Conservation (phyloP, 2,888 invertebrate species). For the Aleiodes leptofemur region DNA sequence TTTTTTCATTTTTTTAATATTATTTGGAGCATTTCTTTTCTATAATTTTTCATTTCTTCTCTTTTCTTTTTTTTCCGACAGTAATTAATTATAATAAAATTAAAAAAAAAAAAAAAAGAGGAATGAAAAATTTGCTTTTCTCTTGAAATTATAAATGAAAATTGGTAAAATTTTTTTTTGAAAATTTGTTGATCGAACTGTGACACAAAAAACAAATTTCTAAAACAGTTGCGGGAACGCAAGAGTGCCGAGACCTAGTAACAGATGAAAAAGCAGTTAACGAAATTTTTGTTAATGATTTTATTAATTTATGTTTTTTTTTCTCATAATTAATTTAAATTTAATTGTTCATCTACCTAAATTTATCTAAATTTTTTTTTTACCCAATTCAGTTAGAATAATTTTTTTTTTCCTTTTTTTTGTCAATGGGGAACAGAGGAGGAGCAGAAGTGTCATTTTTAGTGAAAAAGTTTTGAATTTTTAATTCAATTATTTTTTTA, state of each 20-base stretch:
- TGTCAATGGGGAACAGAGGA: neutral
- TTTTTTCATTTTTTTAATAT: conserved; percentile 36
- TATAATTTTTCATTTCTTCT: conserved; percentile 27
- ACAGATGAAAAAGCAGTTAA: conserved; percentile 45
- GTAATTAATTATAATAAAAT: too few species aligned
- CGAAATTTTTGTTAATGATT: neutral
- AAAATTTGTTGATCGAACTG: conserved; percentile 25
- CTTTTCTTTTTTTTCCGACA: conserved; percentile 38
- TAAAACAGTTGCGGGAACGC: conserved; percentile 73
- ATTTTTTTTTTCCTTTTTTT: neutral
- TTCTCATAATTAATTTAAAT: conserved; percentile 21
- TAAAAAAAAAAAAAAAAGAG: conserved; percentile 41
- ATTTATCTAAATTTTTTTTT: neutral
- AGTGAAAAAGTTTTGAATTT: too few species aligned
- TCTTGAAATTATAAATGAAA: neutral
- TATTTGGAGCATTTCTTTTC: conserved; percentile 40
- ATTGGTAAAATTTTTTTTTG: conserved; percentile 12
- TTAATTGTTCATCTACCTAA: conserved; percentile 21
- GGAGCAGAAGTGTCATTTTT: too few species aligned
- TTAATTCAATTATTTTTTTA: neutral
- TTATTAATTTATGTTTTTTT: neutral
- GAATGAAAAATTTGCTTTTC: conserved; percentile 38
- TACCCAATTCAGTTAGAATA: neutral
- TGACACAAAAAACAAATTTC: conserved; percentile 58
- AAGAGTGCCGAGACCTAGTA: conserved; percentile 66